phyloP scores from a whole-genome alignment of 2,113 vertebrate genomes.

The Dicrurus megarhynchus region DNA sequence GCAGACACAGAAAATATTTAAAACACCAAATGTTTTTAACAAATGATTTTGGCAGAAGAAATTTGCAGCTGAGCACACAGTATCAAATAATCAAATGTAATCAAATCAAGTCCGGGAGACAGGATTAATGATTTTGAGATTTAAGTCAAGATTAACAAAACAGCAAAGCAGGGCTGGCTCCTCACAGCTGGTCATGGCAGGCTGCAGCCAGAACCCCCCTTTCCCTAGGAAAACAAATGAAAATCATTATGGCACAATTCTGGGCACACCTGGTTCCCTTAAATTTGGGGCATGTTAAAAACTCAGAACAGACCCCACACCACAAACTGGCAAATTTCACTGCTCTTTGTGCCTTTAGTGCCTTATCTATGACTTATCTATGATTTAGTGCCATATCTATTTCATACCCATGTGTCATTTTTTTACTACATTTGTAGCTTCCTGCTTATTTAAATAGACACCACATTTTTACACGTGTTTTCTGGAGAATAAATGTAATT shows the following conservation, averaged over 20 bases:
- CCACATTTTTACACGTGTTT: rapidly evolving
- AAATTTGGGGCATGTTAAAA: rapidly evolving
- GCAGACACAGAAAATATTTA: not conserved
- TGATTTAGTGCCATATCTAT: not conserved
- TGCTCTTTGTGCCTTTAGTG: not conserved
- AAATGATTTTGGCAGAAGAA: not conserved
- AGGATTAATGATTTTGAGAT: not conserved
- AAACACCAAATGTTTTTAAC: not conserved
- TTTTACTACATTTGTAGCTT: not conserved
- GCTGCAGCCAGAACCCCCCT: not conserved
- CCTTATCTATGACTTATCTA: rapidly evolving
- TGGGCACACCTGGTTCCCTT: not conserved
- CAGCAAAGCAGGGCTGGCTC: not conserved
- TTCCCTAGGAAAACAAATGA: not conserved
- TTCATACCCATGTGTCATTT: not conserved
- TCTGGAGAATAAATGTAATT: not conserved
- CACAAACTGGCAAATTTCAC: rapidly evolving
- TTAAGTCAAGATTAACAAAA: not conserved
- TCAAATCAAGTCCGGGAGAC: not conserved
- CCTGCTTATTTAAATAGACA: not conserved
- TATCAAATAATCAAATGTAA: not conserved
- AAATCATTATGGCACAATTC: rapidly evolving
- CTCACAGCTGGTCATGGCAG: rapidly evolving
- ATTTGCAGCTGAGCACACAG: not conserved
- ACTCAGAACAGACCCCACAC: not conserved